phyloP scores from a whole-genome alignment of 2,888 invertebrate genomes.

The Uloborus plumipes region DNA sequence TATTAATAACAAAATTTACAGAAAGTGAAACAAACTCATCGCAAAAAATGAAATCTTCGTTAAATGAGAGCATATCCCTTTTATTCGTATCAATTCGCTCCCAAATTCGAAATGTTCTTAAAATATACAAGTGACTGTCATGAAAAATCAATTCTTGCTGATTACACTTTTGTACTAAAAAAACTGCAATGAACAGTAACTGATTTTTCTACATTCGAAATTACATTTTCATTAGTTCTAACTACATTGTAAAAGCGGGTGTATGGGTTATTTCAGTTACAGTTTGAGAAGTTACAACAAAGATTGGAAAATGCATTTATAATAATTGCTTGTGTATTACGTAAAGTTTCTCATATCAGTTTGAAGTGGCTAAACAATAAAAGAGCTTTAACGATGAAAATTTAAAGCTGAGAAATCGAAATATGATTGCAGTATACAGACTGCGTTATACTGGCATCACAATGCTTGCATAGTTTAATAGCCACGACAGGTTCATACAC shows the following conservation, averaged over 20 bases:
- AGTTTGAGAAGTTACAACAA: constrained; percentile 33
- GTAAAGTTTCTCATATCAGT: constrained; percentile 21
- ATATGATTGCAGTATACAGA: constrained; percentile 28
- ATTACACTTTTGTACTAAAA: constrained; percentile 31
- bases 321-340: constrained; percentile 21
- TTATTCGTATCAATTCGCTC: constrained; percentile 12
- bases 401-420: constrained; percentile 42
- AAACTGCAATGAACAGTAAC: constrained; percentile 42
- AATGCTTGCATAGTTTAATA: constrained; percentile 27
- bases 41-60: constrained; percentile 1
- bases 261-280: constrained; percentile 23
- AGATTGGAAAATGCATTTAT: constrained; percentile 39
- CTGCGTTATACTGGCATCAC: constrained; percentile 31
- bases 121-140: constrained; percentile 29
- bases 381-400: constrained; percentile 46
- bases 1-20: too few species aligned
- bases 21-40: too few species aligned
- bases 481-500: constrained; percentile 33
- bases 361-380: constrained; percentile 44
- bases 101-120: constrained; percentile 4
- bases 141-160: constrained; percentile 15
- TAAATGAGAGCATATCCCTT: constrained; percentile 32
- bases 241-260: constrained; percentile 56
- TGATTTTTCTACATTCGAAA: constrained; percentile 40
- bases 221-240: constrained; percentile 31